A percentile compares a stretch with the other conserved stretches of the same genome.
Evolutionary conservation across 2,797 vertebrate species (phyloP).

Genomic region (Pseudochromis fuscus): DNA sequence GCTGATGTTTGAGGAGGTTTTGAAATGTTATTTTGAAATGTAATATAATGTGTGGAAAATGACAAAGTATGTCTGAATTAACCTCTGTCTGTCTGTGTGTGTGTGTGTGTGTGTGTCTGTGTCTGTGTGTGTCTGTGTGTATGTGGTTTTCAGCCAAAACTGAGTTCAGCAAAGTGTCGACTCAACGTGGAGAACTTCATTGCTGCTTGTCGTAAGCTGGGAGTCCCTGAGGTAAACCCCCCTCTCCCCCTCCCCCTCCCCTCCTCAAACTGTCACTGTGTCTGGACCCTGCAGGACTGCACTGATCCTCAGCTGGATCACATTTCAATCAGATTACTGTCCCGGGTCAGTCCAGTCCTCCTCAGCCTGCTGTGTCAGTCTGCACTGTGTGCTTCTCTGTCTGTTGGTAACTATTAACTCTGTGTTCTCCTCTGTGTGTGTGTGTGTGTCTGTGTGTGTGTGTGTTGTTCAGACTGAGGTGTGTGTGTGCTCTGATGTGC

Average conservation of each 20-base stretch:
- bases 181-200: conserved; percentile 93
- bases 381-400: conserved; percentile 27
- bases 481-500: conserved; percentile 89
- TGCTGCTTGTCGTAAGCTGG: conserved; percentile 89
- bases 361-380: conserved; percentile 39
- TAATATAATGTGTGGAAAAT: no score
- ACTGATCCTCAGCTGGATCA: no score
- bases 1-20: no score
- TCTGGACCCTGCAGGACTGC: no score
- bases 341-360: no score
- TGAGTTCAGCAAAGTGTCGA: conserved; percentile 89
- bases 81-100: no score
- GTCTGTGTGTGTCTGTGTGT: no score
- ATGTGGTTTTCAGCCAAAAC: conserved; percentile 86
- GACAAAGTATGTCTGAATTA: no score
- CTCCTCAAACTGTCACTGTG: no score
- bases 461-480: conserved; percentile 83
- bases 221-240: conserved; percentile 88
- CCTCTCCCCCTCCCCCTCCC: rapidly evolving
- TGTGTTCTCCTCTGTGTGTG: conserved; percentile 74
- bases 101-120: no score
- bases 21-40: no score
- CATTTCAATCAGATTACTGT: no score
- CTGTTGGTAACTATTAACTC: conserved; percentile 19
- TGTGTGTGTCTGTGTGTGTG: conserved; percentile 29